Conservation (phyloP, 1,140 invertebrate genomes). For the Achroia grisella region DNA sequence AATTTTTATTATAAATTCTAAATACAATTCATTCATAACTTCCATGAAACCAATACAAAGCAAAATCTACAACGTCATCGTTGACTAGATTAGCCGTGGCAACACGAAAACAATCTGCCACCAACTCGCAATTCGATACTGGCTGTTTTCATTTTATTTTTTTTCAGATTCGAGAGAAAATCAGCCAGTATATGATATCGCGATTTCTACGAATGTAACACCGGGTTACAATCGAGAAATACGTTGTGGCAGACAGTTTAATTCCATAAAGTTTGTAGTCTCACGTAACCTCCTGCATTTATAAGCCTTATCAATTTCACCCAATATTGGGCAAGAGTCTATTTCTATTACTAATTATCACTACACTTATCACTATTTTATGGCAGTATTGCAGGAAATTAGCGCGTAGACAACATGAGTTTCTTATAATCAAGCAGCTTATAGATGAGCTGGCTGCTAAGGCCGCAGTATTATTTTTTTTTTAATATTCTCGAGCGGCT, state of each 20-base stretch:
- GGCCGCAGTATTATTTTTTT: slow-evolving; percentile 5
- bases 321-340: slow-evolving; percentile 14
- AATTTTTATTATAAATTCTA: background rate
- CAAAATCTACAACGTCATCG: slow-evolving; percentile 22
- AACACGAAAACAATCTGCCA: slow-evolving; percentile 11
- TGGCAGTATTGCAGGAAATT: slow-evolving; percentile 53
- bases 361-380: slow-evolving; percentile 47
- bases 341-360: slow-evolving; percentile 26
- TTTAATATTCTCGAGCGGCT: background rate
- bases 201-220: slow-evolving; percentile 1
- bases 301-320: slow-evolving; percentile 24
- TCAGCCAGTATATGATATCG: background rate
- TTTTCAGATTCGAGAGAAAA: background rate
- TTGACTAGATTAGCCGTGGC: slow-evolving; percentile 39
- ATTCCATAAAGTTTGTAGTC: slow-evolving; percentile 19
- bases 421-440: slow-evolving; percentile 55
- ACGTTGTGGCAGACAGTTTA: background rate
- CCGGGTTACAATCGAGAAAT: background rate
- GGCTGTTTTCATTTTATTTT: background rate
- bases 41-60: slow-evolving; percentile 17
- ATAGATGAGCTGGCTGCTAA: slow-evolving; percentile 30
- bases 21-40: slow-evolving; percentile 21
- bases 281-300: slow-evolving; percentile 39
- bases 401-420: slow-evolving; percentile 49
- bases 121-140: slow-evolving; percentile 3